Conservation (phyloP, 2,888 invertebrate species). For the Coronaproctus castanopsis region DNA sequence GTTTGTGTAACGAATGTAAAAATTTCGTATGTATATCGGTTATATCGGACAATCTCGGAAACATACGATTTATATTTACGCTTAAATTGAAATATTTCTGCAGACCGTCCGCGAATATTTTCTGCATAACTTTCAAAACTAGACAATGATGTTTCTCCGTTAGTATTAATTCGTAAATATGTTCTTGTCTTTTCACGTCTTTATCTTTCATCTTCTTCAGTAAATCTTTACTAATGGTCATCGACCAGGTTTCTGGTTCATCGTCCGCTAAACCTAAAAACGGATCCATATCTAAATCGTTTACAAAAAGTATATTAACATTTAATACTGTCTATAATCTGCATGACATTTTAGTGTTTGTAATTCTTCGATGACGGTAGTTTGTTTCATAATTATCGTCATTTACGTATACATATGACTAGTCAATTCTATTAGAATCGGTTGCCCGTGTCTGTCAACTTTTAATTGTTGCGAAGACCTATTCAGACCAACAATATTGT, state of each 20-base stretch:
- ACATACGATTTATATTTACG: slow-evolving; percentile 61
- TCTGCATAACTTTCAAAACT: slow-evolving; percentile 82
- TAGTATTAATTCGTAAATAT: slow-evolving; percentile 86
- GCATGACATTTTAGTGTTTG: too few species aligned
- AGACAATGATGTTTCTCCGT: slow-evolving; percentile 94
- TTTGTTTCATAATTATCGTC: slow-evolving; percentile 71
- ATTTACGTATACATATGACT: slow-evolving; percentile 72
- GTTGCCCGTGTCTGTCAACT: slow-evolving; percentile 39
- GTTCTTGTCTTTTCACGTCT: slow-evolving; percentile 85
- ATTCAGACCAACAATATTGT: not conserved
- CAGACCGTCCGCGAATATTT: slow-evolving; percentile 76
- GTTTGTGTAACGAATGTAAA: slow-evolving; percentile 42
- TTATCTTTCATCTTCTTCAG: slow-evolving; percentile 42
- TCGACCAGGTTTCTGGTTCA: slow-evolving; percentile 88
- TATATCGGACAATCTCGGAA: slow-evolving; percentile 68
- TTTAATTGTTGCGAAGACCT: slow-evolving; percentile 17
- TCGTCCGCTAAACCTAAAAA: slow-evolving; percentile 55
- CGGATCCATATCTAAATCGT: slow-evolving; percentile 63
- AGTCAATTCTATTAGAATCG: slow-evolving; percentile 59
- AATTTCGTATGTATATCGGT: slow-evolving; percentile 66
- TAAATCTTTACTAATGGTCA: slow-evolving; percentile 64
- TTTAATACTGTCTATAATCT: too few species aligned
- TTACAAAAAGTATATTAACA: slow-evolving; percentile 27
- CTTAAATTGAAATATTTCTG: slow-evolving; percentile 47
- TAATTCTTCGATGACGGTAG: slow-evolving; percentile 78